Evolutionary conservation across 1,140 invertebrate species (phyloP).

Genomic region (Stegodyphus dumicola): DNA sequence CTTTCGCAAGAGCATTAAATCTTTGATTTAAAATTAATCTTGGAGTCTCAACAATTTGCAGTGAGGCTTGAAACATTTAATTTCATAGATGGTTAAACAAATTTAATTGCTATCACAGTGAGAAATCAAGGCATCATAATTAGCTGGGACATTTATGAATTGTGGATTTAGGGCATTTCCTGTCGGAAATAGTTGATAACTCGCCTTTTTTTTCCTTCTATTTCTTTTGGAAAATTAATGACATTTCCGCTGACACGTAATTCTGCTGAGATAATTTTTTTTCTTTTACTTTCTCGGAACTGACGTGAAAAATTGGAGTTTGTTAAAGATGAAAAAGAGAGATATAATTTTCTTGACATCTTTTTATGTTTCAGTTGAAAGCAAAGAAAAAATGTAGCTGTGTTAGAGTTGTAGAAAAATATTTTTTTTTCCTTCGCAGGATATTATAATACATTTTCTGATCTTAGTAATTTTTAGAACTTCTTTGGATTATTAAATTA

Average conservation of each 20-base stretch:
- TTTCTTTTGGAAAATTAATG: constrained; percentile 16
- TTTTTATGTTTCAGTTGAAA: constrained; percentile 33
- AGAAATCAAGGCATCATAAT: constrained; percentile 37
- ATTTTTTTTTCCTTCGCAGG: no score
- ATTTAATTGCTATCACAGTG: constrained; percentile 40
- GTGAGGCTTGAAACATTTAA: constrained; percentile 41
- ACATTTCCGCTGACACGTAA: neutral
- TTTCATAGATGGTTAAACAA: constrained; percentile 55
- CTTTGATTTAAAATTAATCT: constrained; percentile 42
- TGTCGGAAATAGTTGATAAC: constrained; percentile 12
- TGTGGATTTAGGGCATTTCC: constrained; percentile 4
- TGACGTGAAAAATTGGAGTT: constrained; percentile 41
- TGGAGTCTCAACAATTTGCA: constrained; percentile 1
- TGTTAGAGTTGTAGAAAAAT: no score
- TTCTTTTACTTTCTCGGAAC: neutral
- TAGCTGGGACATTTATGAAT: constrained; percentile 32
- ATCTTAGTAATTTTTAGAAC: no score
- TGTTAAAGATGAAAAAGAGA: constrained; percentile 12
- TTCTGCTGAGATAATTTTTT: neutral
- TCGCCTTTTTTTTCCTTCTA: neutral
- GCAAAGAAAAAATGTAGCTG: no score
- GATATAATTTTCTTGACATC: constrained; percentile 4
- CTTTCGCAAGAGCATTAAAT: constrained; percentile 24
- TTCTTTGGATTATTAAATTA: no score
- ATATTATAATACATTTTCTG: no score